Base-by-base conservation (phyloP, 2,888 invertebrate genomes). In the Drosophila melanosoma region DNA sequence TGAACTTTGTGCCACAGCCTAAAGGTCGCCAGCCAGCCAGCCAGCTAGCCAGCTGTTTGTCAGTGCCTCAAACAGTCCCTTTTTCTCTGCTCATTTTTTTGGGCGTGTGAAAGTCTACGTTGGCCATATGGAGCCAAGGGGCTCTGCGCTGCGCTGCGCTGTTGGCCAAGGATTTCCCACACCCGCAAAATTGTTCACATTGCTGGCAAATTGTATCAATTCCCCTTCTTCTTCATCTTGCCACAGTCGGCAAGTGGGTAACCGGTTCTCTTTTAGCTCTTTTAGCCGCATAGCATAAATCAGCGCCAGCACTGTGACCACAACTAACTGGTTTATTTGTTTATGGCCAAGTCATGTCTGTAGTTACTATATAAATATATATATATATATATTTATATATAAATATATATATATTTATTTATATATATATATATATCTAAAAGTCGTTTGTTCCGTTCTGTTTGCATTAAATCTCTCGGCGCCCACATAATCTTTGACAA, bases 261-360 rank as follows among this genome's bases (percentile, higher is more conserved):
- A 87, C 83, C 82, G 85, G 84, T 87, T 84, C 68, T 54, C 42
- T 57, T 32, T 29, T 12, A 58, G 51, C 63, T 20, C 17, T 20
- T 38, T 45, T 45, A 45, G 45, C 45, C 45, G 45, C 45, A 68
- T 66, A 79, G 72, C 78, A 79, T 79, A 79, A 79, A 73, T 79
- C 83, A 84, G 87, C 65, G 71, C 32, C 52, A 62, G 70, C 73
- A 57, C 33, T 57, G 70, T 65, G 64, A 74, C 62, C 76, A 58
- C 65, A 60, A 53, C 78, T 59, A 87, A 87, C 87, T 89, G 87
- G 87, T 89, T 87, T 87, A 82, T 82, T 87, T 87, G 84, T 83
- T 84, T 84, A 82, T 69, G 72, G 68, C 80, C 63, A 80, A 75
- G 52, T 62, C 35, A 57, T 45, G 56, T 36, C 45, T 45, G 23